These are phyloP conservation scores for Hylaeus volcanicus DNA, from an alignment of 1,140 invertebrate genomes.

Conservation along the genomic window DNA sequence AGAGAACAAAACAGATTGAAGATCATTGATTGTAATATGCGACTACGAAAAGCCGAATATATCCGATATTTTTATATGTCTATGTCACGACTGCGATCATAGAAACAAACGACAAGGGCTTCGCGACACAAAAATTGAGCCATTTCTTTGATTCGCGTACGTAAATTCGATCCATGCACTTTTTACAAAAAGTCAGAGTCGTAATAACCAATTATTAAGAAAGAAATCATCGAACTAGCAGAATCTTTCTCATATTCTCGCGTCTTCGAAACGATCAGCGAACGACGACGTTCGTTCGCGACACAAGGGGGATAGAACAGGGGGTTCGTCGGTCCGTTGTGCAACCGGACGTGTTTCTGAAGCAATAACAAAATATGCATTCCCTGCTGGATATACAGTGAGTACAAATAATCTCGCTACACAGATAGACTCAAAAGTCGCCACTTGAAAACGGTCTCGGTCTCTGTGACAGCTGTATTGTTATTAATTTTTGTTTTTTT, in stretches of 20 bases:
- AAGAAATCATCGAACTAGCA: background rate
- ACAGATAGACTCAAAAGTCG: slow-evolving; percentile 56
- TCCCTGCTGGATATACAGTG: slow-evolving; percentile 43
- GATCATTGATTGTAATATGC: too few species aligned
- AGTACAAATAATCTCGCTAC: slow-evolving; percentile 57
- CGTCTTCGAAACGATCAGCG: background rate
- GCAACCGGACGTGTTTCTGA: slow-evolving; percentile 33
- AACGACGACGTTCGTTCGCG: background rate
- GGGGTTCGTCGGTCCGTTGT: slow-evolving; percentile 1
- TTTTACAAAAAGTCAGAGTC: too few species aligned
- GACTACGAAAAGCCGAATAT: too few species aligned
- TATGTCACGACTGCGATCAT: too few species aligned
- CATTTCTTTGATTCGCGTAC: too few species aligned
- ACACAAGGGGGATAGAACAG: background rate
- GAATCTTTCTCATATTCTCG: background rate
- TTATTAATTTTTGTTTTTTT: too few species aligned
- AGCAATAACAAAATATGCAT: slow-evolving; percentile 54
- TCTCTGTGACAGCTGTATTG: slow-evolving; percentile 38
- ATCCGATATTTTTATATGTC: too few species aligned
- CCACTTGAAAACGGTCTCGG: slow-evolving; percentile 37
- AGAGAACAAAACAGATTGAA: too few species aligned
- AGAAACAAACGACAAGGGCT: too few species aligned
- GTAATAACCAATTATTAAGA: too few species aligned
- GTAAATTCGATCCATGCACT: too few species aligned
- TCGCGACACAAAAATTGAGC: too few species aligned